Evolutionary conservation across 1,140 invertebrate species (phyloP), one percentile per base, ranked within the genome.

Genomic region (Drosophila tani): DNA sequence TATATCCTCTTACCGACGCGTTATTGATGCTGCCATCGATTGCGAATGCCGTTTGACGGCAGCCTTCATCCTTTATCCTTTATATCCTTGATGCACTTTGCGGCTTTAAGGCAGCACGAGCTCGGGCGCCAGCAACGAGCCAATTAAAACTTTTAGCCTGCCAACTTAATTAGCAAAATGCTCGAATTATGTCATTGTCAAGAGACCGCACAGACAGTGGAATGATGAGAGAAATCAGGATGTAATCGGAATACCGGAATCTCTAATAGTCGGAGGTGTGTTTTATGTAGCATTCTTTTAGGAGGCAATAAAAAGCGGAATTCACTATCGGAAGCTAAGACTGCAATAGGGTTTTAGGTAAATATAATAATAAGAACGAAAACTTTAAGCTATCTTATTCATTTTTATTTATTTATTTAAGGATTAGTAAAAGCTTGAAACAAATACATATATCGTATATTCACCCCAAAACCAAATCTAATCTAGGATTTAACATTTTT

Each of bases 121-220:
- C 24, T 43, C 51, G 12, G 29, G 12, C 38, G 40, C 47, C 32
- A 46, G 29, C 27, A 58, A 49, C 29, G 11, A 29, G 63, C 46
- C 65, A 80, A 83, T 84, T 83, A 80, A 80, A 76, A 83, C 56
- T 57, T 67, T 60, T 70, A 19, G 35, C 43, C 60, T 49, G 51
- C 32, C 32, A 45, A 68, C 63, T 70, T 83, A 76, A 83, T 82
- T 70, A 82, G 43, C 35, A 49, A 70, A 59, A 71, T 47, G 50
- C 41, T 29, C n/a, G 24, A 58, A 64, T 69, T 47, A 60, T 49
- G 46, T 27, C 8, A 63, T 53, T 80, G 46, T 57, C 64, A 68
- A 59, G 24, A 32, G 12, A 0, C 12, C 29, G 32, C 47, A 27
- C 29, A 21, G 19, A 41, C 14, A 38, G 15, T 11, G 17, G 21